phyloP scores from a whole-genome alignment of 2,113 vertebrate species.

The Circaetus gallicus region DNA sequence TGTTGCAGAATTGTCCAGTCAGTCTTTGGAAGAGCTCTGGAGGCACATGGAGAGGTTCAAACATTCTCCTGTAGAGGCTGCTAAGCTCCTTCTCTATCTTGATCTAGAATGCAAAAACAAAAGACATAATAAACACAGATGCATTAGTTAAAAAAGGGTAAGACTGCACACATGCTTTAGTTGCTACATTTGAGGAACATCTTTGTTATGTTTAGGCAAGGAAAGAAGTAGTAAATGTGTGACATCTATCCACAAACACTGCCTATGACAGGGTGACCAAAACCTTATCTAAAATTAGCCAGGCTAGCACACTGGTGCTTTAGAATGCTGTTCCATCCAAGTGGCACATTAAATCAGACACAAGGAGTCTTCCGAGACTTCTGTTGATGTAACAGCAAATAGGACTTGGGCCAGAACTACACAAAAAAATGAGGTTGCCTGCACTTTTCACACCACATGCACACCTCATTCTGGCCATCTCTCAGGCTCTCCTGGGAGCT shows the following conservation, averaged over 20 bases:
- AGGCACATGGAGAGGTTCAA: slow-evolving; percentile 91
- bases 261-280: not conserved
- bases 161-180: not conserved
- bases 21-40: slow-evolving; percentile 91
- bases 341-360: not conserved
- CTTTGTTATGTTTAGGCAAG: not conserved
- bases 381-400: not conserved
- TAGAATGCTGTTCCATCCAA: not conserved
- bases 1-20: slow-evolving; percentile 95
- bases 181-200: not conserved
- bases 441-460: not conserved
- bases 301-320: not conserved
- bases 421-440: not conserved
- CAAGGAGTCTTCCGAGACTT: not conserved
- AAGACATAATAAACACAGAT: not conserved
- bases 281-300: not conserved
- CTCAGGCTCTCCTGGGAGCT: not conserved
- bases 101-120: slow-evolving; percentile 77
- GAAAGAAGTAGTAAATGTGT: not conserved
- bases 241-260: not conserved
- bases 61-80: slow-evolving; percentile 90
- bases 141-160: not conserved
- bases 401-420: not conserved
- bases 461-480: not conserved
- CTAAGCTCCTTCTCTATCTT: slow-evolving; percentile 93